Evolutionary conservation across 2,888 invertebrate species (phyloP).

Genomic region (Pemphredon lugubris): DNA sequence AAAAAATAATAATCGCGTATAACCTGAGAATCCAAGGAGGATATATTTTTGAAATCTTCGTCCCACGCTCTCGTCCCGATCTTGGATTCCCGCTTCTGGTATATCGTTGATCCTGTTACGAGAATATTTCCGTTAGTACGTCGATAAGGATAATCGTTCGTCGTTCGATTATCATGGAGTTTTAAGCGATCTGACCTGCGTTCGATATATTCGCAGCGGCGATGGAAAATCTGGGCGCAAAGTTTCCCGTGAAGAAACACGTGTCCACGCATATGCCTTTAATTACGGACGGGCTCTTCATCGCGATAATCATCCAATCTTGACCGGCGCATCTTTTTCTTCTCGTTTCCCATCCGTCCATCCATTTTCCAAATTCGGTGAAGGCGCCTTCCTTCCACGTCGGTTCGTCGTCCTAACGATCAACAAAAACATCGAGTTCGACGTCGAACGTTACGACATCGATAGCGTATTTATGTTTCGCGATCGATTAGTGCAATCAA

Average conservation of each 20-base stretch:
- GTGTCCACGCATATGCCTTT: slow-evolving; percentile 83
- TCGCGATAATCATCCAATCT: slow-evolving; percentile 85
- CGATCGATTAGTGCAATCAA: too few relatives aligned
- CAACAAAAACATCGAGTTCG: too few relatives aligned
- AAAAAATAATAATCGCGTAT: not conserved
- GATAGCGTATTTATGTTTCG: too few relatives aligned
- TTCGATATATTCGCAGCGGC: slow-evolving; percentile 82
- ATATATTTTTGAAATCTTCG: slow-evolving; percentile 81
- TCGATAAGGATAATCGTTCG: not conserved
- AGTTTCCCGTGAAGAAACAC: slow-evolving; percentile 85
- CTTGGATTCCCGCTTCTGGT: slow-evolving; percentile 81
- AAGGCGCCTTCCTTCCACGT: slow-evolving; percentile 83
- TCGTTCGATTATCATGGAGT: too few relatives aligned
- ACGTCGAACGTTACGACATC: too few relatives aligned
- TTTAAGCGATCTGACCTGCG: too few relatives aligned
- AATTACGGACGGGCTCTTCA: slow-evolving; percentile 83
- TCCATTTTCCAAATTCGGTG: slow-evolving; percentile 86
- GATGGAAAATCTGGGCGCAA: slow-evolving; percentile 84
- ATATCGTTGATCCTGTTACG: slow-evolving; percentile 81
- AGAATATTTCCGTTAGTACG: slow-evolving; percentile 22
- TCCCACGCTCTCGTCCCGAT: slow-evolving; percentile 83
- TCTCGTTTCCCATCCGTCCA: slow-evolving; percentile 87
- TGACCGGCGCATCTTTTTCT: slow-evolving; percentile 84
- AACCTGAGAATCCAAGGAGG: slow-evolving; percentile 78
- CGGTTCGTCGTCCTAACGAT: slow-evolving; percentile 81